Base-by-base conservation (phyloP, 2,797 vertebrate genomes). In the Rhynchotus rufescens region DNA sequence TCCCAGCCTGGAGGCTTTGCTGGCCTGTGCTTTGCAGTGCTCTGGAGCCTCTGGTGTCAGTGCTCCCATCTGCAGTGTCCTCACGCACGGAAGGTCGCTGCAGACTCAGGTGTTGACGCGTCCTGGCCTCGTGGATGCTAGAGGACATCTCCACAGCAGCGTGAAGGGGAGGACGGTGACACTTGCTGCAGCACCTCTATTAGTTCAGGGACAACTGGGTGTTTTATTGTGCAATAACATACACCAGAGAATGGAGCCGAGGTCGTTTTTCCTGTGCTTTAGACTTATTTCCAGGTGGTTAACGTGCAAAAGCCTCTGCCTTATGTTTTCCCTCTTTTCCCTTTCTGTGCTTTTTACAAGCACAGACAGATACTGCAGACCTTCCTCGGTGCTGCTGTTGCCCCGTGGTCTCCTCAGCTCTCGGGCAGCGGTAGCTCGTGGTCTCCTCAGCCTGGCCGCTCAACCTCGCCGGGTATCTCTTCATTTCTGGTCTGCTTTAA, bases 291-390 rank as follows among this genome's bases (percentile, higher is more conserved):
- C 71, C 47, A 69, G 61, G 7, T 60, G 61, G 15, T 12, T 32
- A 72, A 44, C 20, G 2, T n/a, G 17, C 56, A 52, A 60, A 8
- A 74, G 10, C 49, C 42, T 15, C 0, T 3, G 6, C 1, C 0
- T 59, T 59, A 0, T 9, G 1, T 32, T 60, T 74, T 56, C 34
- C 7, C 36, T 36, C 34, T 78, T 54, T 76, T n/a, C n/a, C n/a
- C n/a, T n/a, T n/a, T n/a, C n/a, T n/a, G n/a, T n/a, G n/a, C n/a
- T n/a, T n/a, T n/a, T n/a, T n/a, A n/a, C n/a, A 15, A 6, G 12
- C 5, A 17, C 74, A 54, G 59, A 0, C 44, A 86, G 42, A 36
- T 57, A 28, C 5, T 88, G 80, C 64, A 88, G 80, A 36, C 65
- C 28, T 2, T 57, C 64, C 72, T n/a, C 75, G 49, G 0, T 2